These are phyloP conservation scores for Trochalopteron elliotii DNA, from an alignment of 2,113 vertebrate genomes.

Conservation along the genomic window DNA sequence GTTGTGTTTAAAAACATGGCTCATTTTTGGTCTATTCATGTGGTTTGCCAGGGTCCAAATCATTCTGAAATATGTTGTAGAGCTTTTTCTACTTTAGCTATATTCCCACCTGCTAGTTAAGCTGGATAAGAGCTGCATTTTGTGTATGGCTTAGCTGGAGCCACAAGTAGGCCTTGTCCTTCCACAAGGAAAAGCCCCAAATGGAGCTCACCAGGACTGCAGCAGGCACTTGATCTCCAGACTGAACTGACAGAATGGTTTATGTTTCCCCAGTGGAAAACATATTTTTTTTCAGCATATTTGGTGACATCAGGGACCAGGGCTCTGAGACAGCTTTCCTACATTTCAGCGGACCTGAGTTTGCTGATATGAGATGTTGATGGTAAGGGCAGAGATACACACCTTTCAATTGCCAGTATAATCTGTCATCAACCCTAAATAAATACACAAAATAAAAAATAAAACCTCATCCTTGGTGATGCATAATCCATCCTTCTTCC, in stretches of 20 bases:
- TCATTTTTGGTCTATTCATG: not conserved
- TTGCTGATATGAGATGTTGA: not conserved
- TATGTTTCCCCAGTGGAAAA: not conserved
- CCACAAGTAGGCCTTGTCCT: not conserved
- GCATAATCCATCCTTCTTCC: not conserved
- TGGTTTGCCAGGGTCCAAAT: not conserved
- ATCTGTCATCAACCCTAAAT: not conserved
- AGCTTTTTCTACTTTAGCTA: not conserved
- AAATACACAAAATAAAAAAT: not conserved
- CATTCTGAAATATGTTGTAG: not conserved
- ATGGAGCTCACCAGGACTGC: not conserved
- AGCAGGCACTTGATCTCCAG: not conserved
- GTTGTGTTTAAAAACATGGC: not conserved
- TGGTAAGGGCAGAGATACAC: not conserved
- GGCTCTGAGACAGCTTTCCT: not conserved
- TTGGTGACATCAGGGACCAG: not conserved
- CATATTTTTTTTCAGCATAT: not conserved
- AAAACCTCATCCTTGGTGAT: not conserved
- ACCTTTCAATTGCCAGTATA: not conserved
- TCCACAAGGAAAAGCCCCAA: not conserved
- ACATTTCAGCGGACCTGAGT: not conserved
- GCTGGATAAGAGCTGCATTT: not conserved
- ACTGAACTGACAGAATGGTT: not conserved
- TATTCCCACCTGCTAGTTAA: not conserved
- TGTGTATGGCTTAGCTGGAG: not conserved